These are phyloP conservation scores for Eilema sororculum DNA, from an alignment of 2,888 invertebrate genomes.

Conservation along the genomic window DNA sequence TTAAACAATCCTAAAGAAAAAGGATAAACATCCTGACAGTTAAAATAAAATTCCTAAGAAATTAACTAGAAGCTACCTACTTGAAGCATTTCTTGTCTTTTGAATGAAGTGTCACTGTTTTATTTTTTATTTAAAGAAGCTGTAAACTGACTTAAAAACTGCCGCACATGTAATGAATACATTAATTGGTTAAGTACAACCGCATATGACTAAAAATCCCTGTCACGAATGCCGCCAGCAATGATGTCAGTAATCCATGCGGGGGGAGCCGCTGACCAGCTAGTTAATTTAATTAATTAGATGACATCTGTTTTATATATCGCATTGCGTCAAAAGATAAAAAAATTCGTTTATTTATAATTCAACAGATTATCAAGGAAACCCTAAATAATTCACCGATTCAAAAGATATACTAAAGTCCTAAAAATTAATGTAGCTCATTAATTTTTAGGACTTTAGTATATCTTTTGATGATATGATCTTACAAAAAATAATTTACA, in stretches of 20 bases:
- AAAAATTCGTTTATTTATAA: not conserved
- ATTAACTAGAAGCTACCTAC: not conserved
- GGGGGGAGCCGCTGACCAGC: too few species aligned
- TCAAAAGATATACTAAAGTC: not conserved
- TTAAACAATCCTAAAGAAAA: not conserved
- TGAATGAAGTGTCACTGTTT: too few species aligned
- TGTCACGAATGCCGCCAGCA: too few species aligned
- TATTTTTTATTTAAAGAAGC: too few species aligned
- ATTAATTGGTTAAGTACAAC: too few species aligned
- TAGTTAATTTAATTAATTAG: not conserved
- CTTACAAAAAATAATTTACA: not conserved
- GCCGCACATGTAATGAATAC: too few species aligned
- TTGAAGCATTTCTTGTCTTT: too few species aligned
- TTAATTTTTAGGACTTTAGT: not conserved
- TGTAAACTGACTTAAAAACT: too few species aligned
- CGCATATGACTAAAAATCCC: too few species aligned
- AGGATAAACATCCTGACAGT: not conserved
- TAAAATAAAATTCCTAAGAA: not conserved
- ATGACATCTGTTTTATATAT: not conserved
- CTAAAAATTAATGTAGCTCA: not conserved
- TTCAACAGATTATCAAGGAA: not conserved
- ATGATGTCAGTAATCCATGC: too few species aligned
- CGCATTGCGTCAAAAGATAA: not conserved
- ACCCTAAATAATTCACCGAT: not conserved
- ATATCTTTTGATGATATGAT: not conserved